Conservation (phyloP, 2,888 invertebrate species). For the Plagiodera versicolora region DNA sequence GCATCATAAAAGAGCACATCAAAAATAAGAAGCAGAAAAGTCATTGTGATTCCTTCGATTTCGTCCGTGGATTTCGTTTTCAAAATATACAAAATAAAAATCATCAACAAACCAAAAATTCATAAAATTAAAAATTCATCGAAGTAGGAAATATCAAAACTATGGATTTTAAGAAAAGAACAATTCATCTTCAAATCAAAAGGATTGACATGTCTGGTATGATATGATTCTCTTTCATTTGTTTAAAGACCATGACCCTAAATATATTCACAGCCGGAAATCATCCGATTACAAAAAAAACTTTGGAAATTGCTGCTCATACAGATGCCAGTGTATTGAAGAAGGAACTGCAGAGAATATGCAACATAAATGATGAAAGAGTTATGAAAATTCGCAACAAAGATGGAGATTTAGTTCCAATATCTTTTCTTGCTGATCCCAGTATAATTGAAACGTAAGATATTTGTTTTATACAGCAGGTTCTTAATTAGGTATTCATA, state of each 20-base stretch:
- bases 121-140: not conserved
- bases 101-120: not conserved
- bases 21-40: too few species aligned
- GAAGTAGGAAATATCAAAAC: not conserved
- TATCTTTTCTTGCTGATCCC: constrained; percentile 52
- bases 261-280: constrained; percentile 38
- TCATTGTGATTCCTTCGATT: too few species aligned
- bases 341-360: constrained; percentile 44
- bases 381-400: constrained; percentile 56
- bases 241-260: not conserved
- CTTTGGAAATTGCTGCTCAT: constrained; percentile 43
- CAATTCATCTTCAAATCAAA: constrained; percentile 42
- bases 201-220: constrained; percentile 44
- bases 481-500: not conserved
- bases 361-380: constrained; percentile 48
- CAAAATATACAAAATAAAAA: not conserved
- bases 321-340: constrained; percentile 45
- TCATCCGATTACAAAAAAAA: constrained; percentile 40
- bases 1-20: too few species aligned
- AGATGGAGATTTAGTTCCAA: constrained; percentile 53
- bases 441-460: constrained; percentile 18
- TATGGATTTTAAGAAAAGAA: constrained; percentile 34
- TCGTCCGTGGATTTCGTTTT: too few species aligned
- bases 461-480: too few species aligned
- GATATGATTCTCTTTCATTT: not conserved